These are phyloP conservation scores for Bos indicus DNA, from an alignment of 2,113 vertebrate species.

Conservation along the genomic window DNA sequence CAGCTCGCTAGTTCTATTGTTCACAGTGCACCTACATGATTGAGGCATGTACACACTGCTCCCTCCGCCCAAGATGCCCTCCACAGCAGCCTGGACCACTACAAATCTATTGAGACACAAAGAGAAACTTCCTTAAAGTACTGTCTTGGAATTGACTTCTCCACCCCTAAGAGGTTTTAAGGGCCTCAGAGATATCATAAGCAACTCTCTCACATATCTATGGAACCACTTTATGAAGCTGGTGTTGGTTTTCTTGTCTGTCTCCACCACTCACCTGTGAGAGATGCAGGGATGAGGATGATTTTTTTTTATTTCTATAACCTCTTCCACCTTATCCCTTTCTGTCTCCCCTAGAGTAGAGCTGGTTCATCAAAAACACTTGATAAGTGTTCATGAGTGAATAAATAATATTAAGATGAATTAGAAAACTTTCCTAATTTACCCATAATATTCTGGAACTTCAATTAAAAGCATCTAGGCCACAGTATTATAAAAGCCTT, in stretches of 20 bases:
- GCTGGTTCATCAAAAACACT: not conserved
- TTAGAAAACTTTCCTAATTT: not conserved
- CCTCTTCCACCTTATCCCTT: not conserved
- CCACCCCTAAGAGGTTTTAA: not conserved
- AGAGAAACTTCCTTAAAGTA: not conserved
- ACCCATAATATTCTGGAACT: not conserved
- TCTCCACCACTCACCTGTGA: not conserved
- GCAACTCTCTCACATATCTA: not conserved
- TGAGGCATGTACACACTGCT: not conserved
- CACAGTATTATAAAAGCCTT: not conserved
- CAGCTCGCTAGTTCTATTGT: not conserved
- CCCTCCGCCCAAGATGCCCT: not conserved
- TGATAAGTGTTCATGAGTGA: not conserved
- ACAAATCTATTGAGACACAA: not conserved
- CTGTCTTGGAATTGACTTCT: not conserved
- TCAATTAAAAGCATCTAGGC: not conserved
- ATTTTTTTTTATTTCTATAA: not conserved
- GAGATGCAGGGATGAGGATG: not conserved
- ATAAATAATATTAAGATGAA: not conserved
- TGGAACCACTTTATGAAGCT: not conserved
- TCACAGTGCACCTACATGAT: rapidly evolving
- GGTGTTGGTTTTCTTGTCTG: not conserved
- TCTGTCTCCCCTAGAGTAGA: not conserved
- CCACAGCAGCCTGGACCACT: not conserved
- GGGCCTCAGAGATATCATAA: not conserved